A percentile compares a stretch with the other conserved stretches of the same genome.
Evolutionary conservation across 2,797 vertebrate species (phyloP).

Genomic region (Cirrhinus molitorella): DNA sequence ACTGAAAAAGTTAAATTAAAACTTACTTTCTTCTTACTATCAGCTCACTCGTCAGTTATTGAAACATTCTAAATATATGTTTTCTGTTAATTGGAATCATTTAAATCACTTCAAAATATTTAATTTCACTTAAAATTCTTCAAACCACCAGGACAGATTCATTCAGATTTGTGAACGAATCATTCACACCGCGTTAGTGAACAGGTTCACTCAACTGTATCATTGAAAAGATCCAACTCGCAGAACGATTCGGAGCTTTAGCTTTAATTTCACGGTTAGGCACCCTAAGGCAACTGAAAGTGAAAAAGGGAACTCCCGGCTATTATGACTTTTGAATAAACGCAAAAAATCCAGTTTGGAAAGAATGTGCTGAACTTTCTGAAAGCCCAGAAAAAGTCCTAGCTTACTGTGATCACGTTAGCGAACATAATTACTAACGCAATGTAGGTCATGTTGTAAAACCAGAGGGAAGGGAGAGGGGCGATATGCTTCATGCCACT

Average conservation of each 20-base stretch:
- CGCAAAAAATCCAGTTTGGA: not conserved
- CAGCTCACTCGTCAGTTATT: not conserved
- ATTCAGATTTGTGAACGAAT: not conserved
- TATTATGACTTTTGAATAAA: not conserved
- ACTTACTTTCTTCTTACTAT: not conserved
- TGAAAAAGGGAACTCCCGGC: not conserved
- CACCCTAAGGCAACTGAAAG: not conserved
- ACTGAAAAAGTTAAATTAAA: not conserved
- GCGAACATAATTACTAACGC: slow-evolving; percentile 70
- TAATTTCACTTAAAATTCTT: not conserved
- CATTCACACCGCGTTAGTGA: not conserved
- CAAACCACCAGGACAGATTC: not conserved
- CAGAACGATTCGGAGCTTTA: not conserved
- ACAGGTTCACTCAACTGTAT: not conserved
- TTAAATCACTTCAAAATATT: not conserved
- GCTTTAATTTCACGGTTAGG: not conserved
- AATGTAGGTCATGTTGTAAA: slow-evolving; percentile 80
- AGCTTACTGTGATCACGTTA: slow-evolving; percentile 60
- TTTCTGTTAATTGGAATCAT: not conserved
- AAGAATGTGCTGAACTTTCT: not conserved
- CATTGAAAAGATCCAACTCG: not conserved
- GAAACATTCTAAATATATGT: not conserved
- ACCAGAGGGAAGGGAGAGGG: slow-evolving; percentile 3
- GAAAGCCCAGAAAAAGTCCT: not conserved
- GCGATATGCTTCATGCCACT: not conserved